A percentile compares a stretch with the other conserved stretches of the same genome.
These are phyloP conservation scores for Drosophila saltans DNA, from an alignment of 1,140 invertebrate species.

Conservation along the genomic window DNA sequence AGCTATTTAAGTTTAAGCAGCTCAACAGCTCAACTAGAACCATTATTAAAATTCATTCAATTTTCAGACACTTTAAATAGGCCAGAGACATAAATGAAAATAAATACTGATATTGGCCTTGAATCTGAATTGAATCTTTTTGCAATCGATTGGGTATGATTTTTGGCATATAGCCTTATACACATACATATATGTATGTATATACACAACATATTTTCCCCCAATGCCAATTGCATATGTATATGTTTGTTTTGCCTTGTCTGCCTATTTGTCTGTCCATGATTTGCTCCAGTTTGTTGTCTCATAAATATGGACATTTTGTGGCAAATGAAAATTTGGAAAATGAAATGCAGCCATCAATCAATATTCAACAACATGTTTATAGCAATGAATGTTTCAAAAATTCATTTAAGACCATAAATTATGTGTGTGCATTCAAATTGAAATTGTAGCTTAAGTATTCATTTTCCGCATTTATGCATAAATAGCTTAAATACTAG, in stretches of 20 bases:
- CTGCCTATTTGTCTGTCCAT: neutral
- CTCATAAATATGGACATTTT: conserved; percentile 53
- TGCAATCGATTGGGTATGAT: conserved; percentile 2
- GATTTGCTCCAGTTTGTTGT: conserved; percentile 8
- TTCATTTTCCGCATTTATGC: neutral
- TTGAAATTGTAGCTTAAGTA: conserved; percentile 13
- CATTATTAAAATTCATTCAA: neutral
- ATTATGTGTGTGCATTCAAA: conserved; percentile 25
- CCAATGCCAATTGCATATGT: too few species aligned
- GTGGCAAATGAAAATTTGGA: conserved; percentile 35
- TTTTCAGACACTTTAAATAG: neutral
- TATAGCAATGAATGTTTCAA: conserved; percentile 39
- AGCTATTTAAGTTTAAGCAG: too few species aligned
- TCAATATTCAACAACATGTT: conserved; percentile 39
- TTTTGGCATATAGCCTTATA: conserved; percentile 32
- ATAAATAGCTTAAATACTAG: neutral
- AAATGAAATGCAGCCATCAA: conserved; percentile 52
- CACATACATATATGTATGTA: too few species aligned
- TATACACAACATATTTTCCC: too few species aligned
- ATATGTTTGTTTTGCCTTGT: too few species aligned
- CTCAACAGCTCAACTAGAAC: too few species aligned
- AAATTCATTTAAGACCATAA: conserved; percentile 28
- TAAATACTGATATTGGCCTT: neutral
- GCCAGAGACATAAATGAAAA: too few species aligned
- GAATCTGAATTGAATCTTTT: neutral